Base-by-base conservation (phyloP, 2,888 invertebrate species). In the Nemotelus pantherinus region DNA sequence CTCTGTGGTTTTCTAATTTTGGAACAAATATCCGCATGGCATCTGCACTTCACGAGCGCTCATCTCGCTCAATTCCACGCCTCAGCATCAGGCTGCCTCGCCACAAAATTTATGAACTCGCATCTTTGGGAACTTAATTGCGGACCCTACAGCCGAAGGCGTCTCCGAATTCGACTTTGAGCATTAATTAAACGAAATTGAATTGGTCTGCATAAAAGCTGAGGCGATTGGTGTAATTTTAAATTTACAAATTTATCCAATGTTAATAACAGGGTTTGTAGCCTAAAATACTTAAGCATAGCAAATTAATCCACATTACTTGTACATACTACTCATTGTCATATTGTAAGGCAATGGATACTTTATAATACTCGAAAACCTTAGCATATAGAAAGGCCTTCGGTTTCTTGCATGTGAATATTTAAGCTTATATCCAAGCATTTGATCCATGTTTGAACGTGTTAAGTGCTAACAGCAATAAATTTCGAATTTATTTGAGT, bases 1-100 rank as follows among this genome's bases (percentile, higher is more conserved):
- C 55, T 55, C n/a, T 70, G 70, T 70, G 70, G 70, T 53, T 70
- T 70, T 70, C 70, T 70, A 53, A 68, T 68, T 68, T 50, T 53
- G 41, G 43, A 55, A 55, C 10, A 53, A 53, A 70, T 55, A 43
- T 55, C 25, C 47, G 43, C 41, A 25, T 25, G 25, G 25, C 25
- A 70, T 3, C n/a, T 67, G 45, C 5, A 43, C 41, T 43, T 55
- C 7, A 9, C 3, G 53, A 53, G 50, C n/a, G 6, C 55, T 70
- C 55, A 70, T 55, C 25, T 47, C 44, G 55, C 44, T 70, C 39
- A 70, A 41, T 70, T 43, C 53, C 3, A 9, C 53, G 39, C 43
- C 41, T 55, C 70, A 63, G 53, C 25, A 43, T 55, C 43, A 70
- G 43, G 7, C 45, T 9, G 10, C 53, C 70, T 53, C 9, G 39